Evolutionary conservation across 1,140 invertebrate species (phyloP).

Genomic region (Euura saliciscinereae): DNA sequence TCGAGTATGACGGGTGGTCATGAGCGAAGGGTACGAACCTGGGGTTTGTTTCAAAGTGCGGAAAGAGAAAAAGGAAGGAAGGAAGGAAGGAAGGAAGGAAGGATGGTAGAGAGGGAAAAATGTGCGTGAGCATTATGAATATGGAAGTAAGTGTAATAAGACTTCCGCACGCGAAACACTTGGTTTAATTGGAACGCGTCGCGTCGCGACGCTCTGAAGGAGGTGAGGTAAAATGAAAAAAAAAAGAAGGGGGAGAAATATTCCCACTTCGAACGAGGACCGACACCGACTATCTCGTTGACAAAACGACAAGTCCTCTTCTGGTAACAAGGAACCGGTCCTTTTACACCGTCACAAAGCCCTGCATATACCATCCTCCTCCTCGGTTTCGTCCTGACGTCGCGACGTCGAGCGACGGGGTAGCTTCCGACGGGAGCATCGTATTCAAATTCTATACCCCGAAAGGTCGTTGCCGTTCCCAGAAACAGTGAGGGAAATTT

Average conservation of each 20-base stretch:
- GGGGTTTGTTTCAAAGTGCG: background rate
- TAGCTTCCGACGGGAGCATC: background rate
- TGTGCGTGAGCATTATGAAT: constrained; percentile 7
- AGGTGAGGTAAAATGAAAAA: background rate
- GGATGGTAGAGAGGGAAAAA: background rate
- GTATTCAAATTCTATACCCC: too few relatives aligned
- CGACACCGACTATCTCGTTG: background rate
- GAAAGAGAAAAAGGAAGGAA: background rate
- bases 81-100: background rate
- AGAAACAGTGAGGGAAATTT: too few relatives aligned
- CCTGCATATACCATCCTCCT: background rate
- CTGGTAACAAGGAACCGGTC: constrained; percentile 4
- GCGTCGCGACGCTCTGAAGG: background rate
- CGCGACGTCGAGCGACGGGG: background rate
- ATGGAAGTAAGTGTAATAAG: background rate
- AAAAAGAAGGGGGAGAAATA: background rate
- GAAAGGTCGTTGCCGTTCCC: too few relatives aligned
- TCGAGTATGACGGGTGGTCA: background rate
- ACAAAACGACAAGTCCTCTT: constrained; percentile 2
- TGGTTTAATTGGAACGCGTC: constrained; percentile 17
- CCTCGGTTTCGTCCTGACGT: background rate
- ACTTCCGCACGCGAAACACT: background rate
- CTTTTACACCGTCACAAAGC: background rate
- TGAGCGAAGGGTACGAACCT: background rate
- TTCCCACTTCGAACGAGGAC: background rate